Evolutionary conservation across 2,888 invertebrate genomes (phyloP).

Genomic region (Chrysolina americana): DNA sequence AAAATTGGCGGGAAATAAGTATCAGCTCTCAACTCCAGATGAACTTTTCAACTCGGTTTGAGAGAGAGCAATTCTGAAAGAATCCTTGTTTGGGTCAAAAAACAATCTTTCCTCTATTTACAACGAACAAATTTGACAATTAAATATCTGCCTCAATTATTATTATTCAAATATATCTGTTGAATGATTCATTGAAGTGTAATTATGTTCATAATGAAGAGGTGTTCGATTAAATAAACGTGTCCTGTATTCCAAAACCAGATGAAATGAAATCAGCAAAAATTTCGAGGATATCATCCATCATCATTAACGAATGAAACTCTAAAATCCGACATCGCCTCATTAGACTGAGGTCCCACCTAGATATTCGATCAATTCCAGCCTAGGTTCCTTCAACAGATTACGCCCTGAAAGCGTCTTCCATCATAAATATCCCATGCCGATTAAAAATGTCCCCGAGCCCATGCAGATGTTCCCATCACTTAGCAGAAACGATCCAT

Average conservation of each 20-base stretch:
- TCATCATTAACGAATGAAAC: neutral
- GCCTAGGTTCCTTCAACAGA: neutral
- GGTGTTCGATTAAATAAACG: too few species aligned
- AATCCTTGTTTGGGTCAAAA: too few species aligned
- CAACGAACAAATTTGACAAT: too few species aligned
- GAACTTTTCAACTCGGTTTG: too few species aligned
- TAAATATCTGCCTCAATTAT: too few species aligned
- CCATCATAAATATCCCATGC: conserved; percentile 21
- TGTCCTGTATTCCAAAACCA: neutral
- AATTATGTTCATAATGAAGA: too few species aligned
- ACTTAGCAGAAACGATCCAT: conserved; percentile 23
- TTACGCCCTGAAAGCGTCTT: neutral
- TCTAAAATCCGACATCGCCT: neutral
- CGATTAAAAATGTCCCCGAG: conserved; percentile 18
- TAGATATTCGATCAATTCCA: neutral
- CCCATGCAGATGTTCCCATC: conserved; percentile 24
- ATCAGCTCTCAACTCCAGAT: too few species aligned
- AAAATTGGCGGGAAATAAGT: too few species aligned
- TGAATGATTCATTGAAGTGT: too few species aligned
- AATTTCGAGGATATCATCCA: neutral
- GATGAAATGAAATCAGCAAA: neutral
- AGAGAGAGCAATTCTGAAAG: too few species aligned
- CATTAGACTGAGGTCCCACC: neutral
- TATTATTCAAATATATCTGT: too few species aligned
- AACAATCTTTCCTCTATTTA: too few species aligned